Evolutionary conservation across 2,888 invertebrate genomes (phyloP).

Genomic region (Scelioninae gen. 1): DNA sequence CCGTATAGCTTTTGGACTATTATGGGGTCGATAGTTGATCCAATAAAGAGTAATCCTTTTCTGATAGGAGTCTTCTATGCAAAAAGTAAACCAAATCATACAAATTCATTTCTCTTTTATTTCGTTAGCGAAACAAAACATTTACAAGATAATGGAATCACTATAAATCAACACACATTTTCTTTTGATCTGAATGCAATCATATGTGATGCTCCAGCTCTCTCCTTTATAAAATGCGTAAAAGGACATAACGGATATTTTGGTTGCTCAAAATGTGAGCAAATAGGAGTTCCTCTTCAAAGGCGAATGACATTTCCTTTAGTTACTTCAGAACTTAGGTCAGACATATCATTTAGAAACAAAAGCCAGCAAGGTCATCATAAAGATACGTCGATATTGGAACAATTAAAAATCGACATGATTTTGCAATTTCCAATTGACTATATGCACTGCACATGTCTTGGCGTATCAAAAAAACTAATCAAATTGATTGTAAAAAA

Average conservation of each 20-base stretch:
- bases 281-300: not conserved
- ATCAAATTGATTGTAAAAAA: conserved; percentile 6
- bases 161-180: not conserved
- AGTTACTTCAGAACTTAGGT: conserved; percentile 12
- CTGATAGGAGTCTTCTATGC: conserved; percentile 15
- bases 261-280: not conserved
- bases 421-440: conserved; percentile 16
- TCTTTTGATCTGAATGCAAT: conserved; percentile 6
- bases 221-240: conserved; percentile 19
- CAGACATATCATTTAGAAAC: conserved; percentile 5
- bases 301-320: conserved; percentile 34
- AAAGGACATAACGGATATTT: conserved; percentile 27
- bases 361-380: conserved; percentile 11
- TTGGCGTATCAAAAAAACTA: conserved; percentile 8
- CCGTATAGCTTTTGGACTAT: conserved; percentile 3
- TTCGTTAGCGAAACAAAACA: conserved; percentile 24
- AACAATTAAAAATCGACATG: conserved; percentile 16
- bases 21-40: conserved; percentile 2
- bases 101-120: conserved; percentile 17
- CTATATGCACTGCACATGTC: conserved; percentile 36
- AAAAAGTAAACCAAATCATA: conserved; percentile 5
- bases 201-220: conserved; percentile 36
- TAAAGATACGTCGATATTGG: conserved; percentile 4
- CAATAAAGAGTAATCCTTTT: conserved; percentile 10
- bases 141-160: not conserved